phyloP scores from a whole-genome alignment of 1,140 invertebrate species.

The Papilio helenus region DNA sequence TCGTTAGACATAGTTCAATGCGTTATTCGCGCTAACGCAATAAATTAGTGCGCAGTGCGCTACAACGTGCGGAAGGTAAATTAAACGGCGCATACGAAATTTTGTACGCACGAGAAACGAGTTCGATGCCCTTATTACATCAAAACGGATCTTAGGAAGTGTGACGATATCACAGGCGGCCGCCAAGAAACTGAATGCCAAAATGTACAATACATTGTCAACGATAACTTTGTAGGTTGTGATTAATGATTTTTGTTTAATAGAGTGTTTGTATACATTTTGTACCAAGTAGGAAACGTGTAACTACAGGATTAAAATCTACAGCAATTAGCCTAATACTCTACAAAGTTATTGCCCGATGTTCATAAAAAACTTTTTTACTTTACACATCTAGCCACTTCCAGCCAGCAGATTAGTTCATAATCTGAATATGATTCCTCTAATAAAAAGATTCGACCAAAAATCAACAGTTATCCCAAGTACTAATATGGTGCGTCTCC shows the following conservation, averaged over 20 bases:
- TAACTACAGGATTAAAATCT: neutral
- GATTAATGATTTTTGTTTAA: neutral
- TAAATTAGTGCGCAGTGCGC: constrained; percentile 29
- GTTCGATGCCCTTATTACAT: constrained; percentile 39
- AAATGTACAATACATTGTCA: constrained; percentile 21
- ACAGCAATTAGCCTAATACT: neutral
- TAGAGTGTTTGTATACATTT: neutral
- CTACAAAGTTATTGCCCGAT: too few relatives aligned
- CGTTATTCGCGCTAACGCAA: constrained; percentile 31
- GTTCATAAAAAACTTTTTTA: too few relatives aligned
- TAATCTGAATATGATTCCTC: too few relatives aligned
- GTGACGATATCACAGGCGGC: constrained; percentile 7
- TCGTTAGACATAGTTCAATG: constrained; percentile 35
- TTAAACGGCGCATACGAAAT: constrained; percentile 32
- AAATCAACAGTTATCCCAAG: neutral
- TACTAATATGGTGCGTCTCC: neutral
- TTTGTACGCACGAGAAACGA: constrained; percentile 34
- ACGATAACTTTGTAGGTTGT: constrained; percentile 13
- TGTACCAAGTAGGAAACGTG: neutral
- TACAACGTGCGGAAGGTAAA: constrained; percentile 29
- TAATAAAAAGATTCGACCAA: neutral
- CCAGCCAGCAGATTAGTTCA: too few relatives aligned
- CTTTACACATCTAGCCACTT: too few relatives aligned
- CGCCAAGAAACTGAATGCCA: constrained; percentile 15
- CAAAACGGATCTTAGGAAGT: constrained; percentile 36